Conservation (phyloP, 2,113 vertebrate species). For the Peucedramus taeniatus region DNA sequence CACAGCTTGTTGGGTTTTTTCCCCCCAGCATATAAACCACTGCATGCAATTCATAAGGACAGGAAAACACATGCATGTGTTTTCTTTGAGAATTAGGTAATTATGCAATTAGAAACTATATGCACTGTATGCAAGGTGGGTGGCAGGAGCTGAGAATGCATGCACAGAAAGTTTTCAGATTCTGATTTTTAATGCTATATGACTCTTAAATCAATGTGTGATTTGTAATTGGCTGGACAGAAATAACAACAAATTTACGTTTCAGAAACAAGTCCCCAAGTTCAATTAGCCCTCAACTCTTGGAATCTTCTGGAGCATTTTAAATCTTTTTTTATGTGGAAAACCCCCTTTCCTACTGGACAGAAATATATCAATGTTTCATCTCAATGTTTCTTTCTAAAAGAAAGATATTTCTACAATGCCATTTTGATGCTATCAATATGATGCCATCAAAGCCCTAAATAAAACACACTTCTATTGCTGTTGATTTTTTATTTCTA, state of each 20-base stretch:
- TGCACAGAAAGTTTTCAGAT: neutral
- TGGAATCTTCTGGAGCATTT: neutral
- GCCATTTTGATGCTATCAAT: neutral
- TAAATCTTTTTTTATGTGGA: neutral
- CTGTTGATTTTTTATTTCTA: neutral
- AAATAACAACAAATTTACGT: neutral
- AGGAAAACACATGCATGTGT: neutral
- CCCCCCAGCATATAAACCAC: neutral
- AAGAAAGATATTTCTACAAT: neutral
- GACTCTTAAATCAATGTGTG: neutral
- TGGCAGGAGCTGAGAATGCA: neutral
- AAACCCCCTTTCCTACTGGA: neutral
- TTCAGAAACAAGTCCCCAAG: neutral
- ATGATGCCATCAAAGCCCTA: neutral
- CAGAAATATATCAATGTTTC: neutral
- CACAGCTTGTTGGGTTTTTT: accelerated
- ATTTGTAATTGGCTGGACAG: neutral
- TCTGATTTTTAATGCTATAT: neutral
- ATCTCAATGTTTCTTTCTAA: neutral
- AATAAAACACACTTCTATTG: neutral
- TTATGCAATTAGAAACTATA: neutral
- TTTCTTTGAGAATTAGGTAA: neutral
- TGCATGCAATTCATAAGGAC: neutral
- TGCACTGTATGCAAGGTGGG: neutral
- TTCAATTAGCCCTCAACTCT: neutral